Base-by-base conservation (phyloP, 2,888 invertebrate genomes). In the Drosophila mulleri region DNA sequence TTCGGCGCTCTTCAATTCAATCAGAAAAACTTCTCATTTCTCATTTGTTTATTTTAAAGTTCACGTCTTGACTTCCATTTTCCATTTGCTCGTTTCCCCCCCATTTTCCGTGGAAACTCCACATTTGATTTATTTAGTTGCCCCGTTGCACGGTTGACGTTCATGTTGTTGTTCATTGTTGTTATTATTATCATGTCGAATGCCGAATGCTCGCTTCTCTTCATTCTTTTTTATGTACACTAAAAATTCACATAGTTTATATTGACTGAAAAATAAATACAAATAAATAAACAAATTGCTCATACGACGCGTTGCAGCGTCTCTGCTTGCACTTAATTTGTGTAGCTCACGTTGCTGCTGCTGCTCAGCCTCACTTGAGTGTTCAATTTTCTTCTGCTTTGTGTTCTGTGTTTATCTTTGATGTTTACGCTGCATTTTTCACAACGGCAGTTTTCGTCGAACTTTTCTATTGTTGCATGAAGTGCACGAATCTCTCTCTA, bases 241-340 rank as follows among this genome's bases (percentile, higher is more conserved):
- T 85, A 86, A 67, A 89, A 88, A 92, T 92, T 91, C 89, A 91
- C 92, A 83, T 90, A 84, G 86, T 90, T 91, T 91, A 91, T 91
- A 91, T 91, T 91, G 91, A 92, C 91, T 92, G 91, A 91, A 91
- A 91, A 91, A 90, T 92, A 92, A 91, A 91, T 92, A 90, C 77
- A 91, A 90, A 89, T 90, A 90, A 83, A 76, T 86, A 88, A 85
- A 81, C 81, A 86, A 83, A 78, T 75, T 73, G 82, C 84, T 50
- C 78, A 84, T 84, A 84, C 84, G 89, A 71, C 80, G 62, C 80
- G 83, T 68, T 88, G 88, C 78, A 78, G 47, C 69, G 85, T 81
- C 84, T 56, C 67, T 58, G 68, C 67, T 74, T 61, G 66, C 82
- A 80, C 77, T 88, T 88, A 88, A 83, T 83, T 88, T 86, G 72